phyloP scores from a whole-genome alignment of 2,888 invertebrate genomes.

The Amphipoea lucens region DNA sequence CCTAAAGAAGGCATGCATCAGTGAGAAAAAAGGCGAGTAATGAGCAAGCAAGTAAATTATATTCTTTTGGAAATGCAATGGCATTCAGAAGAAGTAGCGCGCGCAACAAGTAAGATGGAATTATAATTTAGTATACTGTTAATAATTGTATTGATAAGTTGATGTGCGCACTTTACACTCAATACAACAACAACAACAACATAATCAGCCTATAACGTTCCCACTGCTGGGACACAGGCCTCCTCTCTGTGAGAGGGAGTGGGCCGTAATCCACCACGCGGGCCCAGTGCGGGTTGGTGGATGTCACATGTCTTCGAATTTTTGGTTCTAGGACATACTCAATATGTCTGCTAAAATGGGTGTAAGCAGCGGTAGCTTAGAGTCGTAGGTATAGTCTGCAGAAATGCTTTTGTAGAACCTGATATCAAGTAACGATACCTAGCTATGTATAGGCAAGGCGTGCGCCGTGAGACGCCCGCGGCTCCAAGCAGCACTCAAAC shows the following conservation, averaged over 20 bases:
- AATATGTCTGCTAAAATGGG: background rate
- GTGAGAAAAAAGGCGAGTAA: conserved; percentile 12
- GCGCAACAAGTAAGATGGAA: background rate
- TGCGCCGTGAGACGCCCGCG: background rate
- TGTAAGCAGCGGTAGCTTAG: background rate
- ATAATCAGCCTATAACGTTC: too few species aligned
- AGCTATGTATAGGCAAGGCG: background rate
- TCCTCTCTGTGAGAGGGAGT: too few species aligned
- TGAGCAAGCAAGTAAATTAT: background rate
- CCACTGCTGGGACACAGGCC: too few species aligned
- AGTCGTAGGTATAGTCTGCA: background rate
- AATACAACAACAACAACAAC: too few species aligned
- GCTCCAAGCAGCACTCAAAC: conserved; percentile 4
- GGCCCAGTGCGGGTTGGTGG: too few species aligned
- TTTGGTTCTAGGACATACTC: too few species aligned
- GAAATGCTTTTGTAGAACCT: conserved; percentile 17
- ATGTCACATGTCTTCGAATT: too few species aligned
- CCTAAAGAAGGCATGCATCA: conserved; percentile 3
- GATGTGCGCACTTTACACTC: conserved; percentile 3
- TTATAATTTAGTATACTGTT: background rate
- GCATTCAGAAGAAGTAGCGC: background rate
- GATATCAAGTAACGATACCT: background rate
- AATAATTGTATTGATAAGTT: background rate
- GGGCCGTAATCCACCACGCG: too few species aligned
- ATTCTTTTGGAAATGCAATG: background rate